phyloP scores from a whole-genome alignment of 2,113 vertebrate species.

The Sylvia atricapilla region DNA sequence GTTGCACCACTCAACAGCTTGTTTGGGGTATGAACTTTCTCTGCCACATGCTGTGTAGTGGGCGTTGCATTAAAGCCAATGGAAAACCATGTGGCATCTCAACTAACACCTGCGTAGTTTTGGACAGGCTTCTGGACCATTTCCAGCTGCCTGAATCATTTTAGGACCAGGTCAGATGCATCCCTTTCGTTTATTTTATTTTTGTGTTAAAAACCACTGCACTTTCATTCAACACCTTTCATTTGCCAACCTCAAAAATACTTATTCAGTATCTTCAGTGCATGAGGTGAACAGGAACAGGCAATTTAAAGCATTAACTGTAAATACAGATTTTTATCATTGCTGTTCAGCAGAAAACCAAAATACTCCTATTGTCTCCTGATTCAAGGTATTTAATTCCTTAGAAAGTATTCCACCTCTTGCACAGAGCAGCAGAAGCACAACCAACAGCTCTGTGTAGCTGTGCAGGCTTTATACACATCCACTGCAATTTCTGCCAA shows the following conservation, averaged over 20 bases:
- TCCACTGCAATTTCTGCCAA: not conserved
- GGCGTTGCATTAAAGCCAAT: not conserved
- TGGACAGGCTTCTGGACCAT: not conserved
- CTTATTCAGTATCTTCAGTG: not conserved
- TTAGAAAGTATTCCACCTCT: not conserved
- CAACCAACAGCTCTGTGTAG: not conserved
- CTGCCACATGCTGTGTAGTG: not conserved
- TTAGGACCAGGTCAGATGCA: not conserved
- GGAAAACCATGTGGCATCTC: not conserved
- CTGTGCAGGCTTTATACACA: not conserved
- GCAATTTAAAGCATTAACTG: not conserved
- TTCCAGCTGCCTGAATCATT: not conserved
- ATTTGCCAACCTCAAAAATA: not conserved
- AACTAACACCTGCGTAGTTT: not conserved
- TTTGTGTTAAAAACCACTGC: not conserved
- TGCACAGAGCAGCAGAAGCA: not conserved
- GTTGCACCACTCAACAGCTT: not conserved
- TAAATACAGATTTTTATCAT: not conserved
- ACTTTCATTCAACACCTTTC: not conserved
- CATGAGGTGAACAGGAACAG: not conserved
- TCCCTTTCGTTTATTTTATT: not conserved
- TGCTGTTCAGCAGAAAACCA: not conserved
- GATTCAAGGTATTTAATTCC: not conserved
- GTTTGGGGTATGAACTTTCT: not conserved
- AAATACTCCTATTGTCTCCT: not conserved